Evolutionary conservation across 2,113 vertebrate species (phyloP).

Genomic region (Sander lucioperca): DNA sequence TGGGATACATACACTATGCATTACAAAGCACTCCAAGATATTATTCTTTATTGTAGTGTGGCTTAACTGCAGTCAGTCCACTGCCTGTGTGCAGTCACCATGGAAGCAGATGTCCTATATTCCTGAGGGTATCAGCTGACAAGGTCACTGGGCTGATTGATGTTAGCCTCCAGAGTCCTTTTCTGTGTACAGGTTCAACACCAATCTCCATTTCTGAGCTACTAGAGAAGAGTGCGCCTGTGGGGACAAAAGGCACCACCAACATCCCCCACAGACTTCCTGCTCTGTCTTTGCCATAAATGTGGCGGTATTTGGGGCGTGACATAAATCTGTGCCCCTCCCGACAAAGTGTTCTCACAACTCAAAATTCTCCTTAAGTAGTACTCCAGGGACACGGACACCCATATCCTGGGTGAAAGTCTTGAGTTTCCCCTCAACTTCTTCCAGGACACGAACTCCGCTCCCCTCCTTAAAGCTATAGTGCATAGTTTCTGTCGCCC

Average conservation of each 20-base stretch:
- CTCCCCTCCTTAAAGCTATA: too few species aligned
- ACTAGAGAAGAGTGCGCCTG: conserved; percentile 53
- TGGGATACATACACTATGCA: conserved; percentile 14
- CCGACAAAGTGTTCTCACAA: conserved; percentile 1
- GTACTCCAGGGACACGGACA: too few species aligned
- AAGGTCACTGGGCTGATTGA: conserved; percentile 82
- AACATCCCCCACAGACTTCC: conserved; percentile 48
- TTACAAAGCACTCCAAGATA: conserved; percentile 41
- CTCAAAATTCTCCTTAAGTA: not conserved
- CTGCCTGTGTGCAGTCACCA: conserved; percentile 57
- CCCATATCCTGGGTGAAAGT: too few species aligned
- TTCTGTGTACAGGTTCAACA: conserved; percentile 71
- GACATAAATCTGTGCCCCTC: conserved; percentile 32
- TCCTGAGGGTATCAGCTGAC: conserved; percentile 71
- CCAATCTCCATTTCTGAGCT: conserved; percentile 72
- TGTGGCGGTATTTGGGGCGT: conserved; percentile 31
- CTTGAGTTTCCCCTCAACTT: too few species aligned
- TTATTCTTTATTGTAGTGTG: conserved; percentile 31
- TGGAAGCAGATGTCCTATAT: conserved; percentile 68
- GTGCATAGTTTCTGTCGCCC: too few species aligned
- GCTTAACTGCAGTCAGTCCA: conserved; percentile 48
- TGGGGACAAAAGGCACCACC: conserved; percentile 42
- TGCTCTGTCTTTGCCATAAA: conserved; percentile 47
- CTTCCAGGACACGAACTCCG: too few species aligned
- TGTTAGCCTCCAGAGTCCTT: conserved; percentile 67